These are phyloP conservation scores for Blastomussa wellsi DNA, from an alignment of 92 coral and sea anemone species.

Conservation along the genomic window DNA sequence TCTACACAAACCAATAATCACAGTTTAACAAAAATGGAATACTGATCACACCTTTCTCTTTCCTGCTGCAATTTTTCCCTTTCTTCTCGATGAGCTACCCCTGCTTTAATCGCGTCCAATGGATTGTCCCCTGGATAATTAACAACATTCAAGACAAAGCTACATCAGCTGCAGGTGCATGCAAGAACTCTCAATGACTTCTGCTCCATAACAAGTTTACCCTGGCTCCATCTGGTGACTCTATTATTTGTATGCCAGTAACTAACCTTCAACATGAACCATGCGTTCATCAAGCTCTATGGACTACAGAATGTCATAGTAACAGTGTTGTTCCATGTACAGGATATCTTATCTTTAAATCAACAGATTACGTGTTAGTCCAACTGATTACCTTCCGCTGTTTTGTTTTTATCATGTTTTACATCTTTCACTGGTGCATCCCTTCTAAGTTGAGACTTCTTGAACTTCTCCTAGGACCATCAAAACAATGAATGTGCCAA, in stretches of 20 bases:
- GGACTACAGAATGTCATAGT: no score
- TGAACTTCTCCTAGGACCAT: constrained; percentile 16
- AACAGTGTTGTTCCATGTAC: not conserved
- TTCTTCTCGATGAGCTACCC: not conserved
- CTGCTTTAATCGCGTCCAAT: not conserved
- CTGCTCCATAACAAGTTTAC: not conserved
- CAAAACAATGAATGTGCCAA: not conserved
- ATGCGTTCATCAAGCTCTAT: no score
- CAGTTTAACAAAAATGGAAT: no score
- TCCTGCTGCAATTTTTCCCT: not conserved
- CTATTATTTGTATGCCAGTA: no score
- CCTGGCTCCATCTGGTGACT: not conserved
- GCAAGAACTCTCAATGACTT: not conserved
- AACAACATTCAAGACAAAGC: not conserved
- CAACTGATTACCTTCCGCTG: constrained; percentile 5
- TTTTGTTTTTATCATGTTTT: not conserved
- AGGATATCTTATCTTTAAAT: not conserved
- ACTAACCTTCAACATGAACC: no score
- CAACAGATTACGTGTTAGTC: not conserved
- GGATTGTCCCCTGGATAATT: not conserved
- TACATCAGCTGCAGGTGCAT: not conserved
- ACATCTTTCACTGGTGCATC: not conserved
- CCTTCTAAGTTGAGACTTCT: not conserved
- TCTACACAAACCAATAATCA: no score
- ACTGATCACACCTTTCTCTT: constrained; percentile 4